Conservation (phyloP, 53 echinoderm and acorn worm species). For the Paracentrotus lividus region DNA sequence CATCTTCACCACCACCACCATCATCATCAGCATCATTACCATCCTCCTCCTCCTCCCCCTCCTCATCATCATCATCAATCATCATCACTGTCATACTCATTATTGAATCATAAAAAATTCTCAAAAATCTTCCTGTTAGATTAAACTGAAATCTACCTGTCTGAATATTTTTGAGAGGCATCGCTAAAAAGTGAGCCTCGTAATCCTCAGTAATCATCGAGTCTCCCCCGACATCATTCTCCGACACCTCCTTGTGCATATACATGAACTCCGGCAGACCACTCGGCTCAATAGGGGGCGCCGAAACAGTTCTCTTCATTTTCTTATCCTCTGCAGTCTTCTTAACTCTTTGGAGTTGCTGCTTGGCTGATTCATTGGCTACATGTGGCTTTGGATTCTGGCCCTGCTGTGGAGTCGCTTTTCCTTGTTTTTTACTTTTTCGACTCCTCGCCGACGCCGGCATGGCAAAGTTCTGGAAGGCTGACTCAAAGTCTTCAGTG, state of each 20-base stretch:
- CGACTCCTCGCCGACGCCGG: constrained; percentile 59
- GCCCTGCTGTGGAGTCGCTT: not conserved
- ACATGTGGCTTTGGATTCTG: not conserved
- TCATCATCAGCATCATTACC: not conserved
- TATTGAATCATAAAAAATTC: not conserved
- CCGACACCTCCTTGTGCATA: constrained; percentile 81
- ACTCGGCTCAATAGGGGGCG: constrained; percentile 76
- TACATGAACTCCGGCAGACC: constrained; percentile 95
- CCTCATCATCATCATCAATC: constrained; percentile 13
- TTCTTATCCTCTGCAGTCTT: constrained; percentile 60
- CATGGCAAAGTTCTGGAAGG: constrained; percentile 75
- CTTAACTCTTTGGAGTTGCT: constrained; percentile 60
- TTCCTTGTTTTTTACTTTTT: not conserved
- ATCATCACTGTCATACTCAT: not conserved
- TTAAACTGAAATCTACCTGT: constrained; percentile 30
- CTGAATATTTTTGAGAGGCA: constrained; percentile 72
- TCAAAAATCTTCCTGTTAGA: not conserved
- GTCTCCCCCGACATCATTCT: constrained; percentile 89
- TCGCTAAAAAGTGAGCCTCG: constrained; percentile 79
- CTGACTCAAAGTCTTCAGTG: constrained; percentile 91
- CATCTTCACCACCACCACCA: not conserved
- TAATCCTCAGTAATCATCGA: constrained; percentile 94
- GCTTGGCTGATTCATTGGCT: not conserved
- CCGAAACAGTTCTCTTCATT: constrained; percentile 62
- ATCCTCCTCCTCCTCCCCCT: not conserved